Percentiles rank a stretch among this genome's conserved stretches.
Evolutionary conservation across 1,140 invertebrate genomes (phyloP).

Genomic region (Cydia fagiglandana): DNA sequence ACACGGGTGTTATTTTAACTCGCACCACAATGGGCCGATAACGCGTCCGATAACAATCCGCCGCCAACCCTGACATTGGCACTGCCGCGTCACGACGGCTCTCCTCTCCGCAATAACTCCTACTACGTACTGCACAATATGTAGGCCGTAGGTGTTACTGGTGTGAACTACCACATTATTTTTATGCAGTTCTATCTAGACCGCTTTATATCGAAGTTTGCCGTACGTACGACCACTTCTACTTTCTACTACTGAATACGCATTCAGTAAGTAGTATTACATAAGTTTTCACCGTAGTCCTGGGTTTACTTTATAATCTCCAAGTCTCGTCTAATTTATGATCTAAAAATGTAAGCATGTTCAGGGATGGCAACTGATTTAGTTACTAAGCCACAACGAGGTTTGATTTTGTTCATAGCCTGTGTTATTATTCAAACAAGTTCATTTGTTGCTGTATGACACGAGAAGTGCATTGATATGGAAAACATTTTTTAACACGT

Average conservation of each 20-base stretch:
- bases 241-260: constrained; percentile 1
- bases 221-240: not conserved
- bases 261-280: not conserved
- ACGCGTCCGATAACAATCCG: constrained; percentile 27
- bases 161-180: too few species aligned
- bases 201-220: not conserved
- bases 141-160: too few species aligned
- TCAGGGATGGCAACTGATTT: not conserved
- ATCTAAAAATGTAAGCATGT: not conserved
- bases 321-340: not conserved
- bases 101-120: constrained; percentile 3
- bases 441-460: too few species aligned
- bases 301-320: not conserved
- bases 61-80: constrained; percentile 29
- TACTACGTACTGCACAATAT: not conserved
- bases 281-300: not conserved
- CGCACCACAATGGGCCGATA: constrained; percentile 38
- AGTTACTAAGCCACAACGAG: not conserved
- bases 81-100: constrained; percentile 14
- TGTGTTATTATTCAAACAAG: too few species aligned
- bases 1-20: constrained; percentile 38
- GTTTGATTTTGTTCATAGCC: too few species aligned
- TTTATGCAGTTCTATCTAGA: too few species aligned
- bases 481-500: too few species aligned
- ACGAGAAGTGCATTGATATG: too few species aligned